Base-by-base conservation (phyloP, 2,113 vertebrate species). In the Scomber colias region DNA sequence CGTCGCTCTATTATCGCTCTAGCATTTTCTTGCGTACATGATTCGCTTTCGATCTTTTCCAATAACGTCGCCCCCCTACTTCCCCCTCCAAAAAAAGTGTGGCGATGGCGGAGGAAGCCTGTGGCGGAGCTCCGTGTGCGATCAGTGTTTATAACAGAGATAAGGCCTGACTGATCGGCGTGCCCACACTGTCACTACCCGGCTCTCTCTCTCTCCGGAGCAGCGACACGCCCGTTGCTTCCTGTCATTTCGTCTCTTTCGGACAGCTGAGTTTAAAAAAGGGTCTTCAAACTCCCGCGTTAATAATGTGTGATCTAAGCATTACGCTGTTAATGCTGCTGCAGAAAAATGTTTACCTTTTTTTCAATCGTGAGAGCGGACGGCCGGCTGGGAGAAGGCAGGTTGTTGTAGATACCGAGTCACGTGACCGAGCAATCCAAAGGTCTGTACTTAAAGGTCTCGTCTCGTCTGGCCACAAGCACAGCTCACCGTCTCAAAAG, bases 371-470 rank as follows among this genome's bases (percentile, higher is more conserved):
- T 46, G 79, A 45, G 79, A 78, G 87, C 86, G 63, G 62, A 19
- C 85, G 78, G 75, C 61, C 68, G 81, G 86, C 89, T 30, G 73
- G 21, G 53, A 65, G 77, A 67, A 79, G 76, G 82, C 91, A 90
- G 88, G 78, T 68, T 81, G 78, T 68, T 81, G 88, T 13, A 69
- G 82, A 75, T 50, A 49, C 40, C 19, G 79, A 11, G 82, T 90
- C 93, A 93, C 90, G 92, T 94, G 93, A 94, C 84, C 16, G 9
- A 70, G 84, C 53, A 73, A 81, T 91, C 89, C 92, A 73, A 74
- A 88, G 77, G 93, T 89, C 87, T 89, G 85, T 87, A 90, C 80
- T 93, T 94, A 94, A 92, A 92, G 93, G 91, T 92, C 88, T 91
- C 82, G 88, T 81, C 80, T 82, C 60, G 90, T 89, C 89, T 90